A percentile compares a stretch with the other conserved stretches of the same genome.
Conservation (phyloP, 2,888 invertebrate species). For the Morpho achilles region DNA sequence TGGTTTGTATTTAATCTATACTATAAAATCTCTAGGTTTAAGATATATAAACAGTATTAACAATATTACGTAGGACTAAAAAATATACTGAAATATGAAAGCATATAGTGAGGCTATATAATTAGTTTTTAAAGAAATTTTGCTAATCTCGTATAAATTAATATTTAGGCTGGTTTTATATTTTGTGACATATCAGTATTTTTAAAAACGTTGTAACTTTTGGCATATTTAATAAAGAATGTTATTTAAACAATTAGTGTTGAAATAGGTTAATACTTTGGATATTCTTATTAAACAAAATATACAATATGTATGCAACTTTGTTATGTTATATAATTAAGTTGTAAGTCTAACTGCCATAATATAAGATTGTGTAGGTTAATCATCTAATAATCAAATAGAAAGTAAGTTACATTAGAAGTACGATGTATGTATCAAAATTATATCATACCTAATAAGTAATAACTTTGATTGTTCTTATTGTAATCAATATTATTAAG, state of each 20-base stretch:
- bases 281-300: conserved; percentile 3
- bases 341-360: conserved; percentile 14
- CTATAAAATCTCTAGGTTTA: not conserved
- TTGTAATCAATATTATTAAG: too few species aligned
- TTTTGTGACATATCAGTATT: not conserved
- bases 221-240: not conserved
- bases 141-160: not conserved
- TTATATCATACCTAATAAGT: too few species aligned
- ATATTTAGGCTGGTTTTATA: not conserved
- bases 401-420: too few species aligned
- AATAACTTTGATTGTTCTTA: too few species aligned
- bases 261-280: not conserved
- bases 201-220: not conserved
- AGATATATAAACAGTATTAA: not conserved
- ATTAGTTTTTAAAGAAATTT: conserved; percentile 9
- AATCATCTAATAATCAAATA: too few species aligned
- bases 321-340: not conserved
- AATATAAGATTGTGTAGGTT: too few species aligned
- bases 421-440: too few species aligned
- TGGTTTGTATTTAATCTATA: too few species aligned
- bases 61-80: not conserved
- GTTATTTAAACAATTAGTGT: too few species aligned
- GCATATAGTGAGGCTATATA: conserved; percentile 61
- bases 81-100: conserved; percentile 49
- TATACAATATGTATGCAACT: too few species aligned